Conservation (phyloP, 92 coral and sea anemone species). For the Parazoanthus darwini region DNA sequence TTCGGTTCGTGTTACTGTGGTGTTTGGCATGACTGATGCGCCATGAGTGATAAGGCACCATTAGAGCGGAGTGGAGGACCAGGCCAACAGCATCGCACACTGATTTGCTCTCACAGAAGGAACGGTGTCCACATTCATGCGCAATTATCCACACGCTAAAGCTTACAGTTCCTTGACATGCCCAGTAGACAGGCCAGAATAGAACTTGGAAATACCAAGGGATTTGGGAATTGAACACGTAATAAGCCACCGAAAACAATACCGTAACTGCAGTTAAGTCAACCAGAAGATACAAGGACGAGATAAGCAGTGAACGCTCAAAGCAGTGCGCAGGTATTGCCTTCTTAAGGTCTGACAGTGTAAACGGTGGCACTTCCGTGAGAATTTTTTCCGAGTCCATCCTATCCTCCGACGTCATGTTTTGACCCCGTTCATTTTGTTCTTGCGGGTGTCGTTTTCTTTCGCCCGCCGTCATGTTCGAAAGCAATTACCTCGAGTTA, state of each 20-base stretch:
- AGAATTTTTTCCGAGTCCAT: background rate
- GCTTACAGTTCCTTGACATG: slow-evolving; percentile 81
- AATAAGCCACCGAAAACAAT: slow-evolving; percentile 50
- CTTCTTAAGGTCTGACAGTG: slow-evolving; percentile 74
- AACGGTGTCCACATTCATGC: slow-evolving; percentile 90
- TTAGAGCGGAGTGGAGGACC: slow-evolving; percentile 67
- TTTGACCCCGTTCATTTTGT: slow-evolving; percentile 6
- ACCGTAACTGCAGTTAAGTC: slow-evolving; percentile 63
- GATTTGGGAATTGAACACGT: slow-evolving; percentile 62
- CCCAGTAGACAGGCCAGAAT: slow-evolving; percentile 92
- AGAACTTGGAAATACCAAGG: slow-evolving; percentile 65
- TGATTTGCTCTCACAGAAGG: slow-evolving; percentile 73
- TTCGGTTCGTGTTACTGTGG: slow-evolving; percentile 83
- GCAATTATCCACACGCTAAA: slow-evolving; percentile 88
- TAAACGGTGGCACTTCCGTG: slow-evolving; percentile 69
- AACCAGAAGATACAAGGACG: slow-evolving; percentile 58
- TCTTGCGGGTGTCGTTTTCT: slow-evolving; percentile 21
- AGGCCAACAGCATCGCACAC: slow-evolving; percentile 79
- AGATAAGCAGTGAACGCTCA: slow-evolving; percentile 70
- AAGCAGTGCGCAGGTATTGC: slow-evolving; percentile 88
- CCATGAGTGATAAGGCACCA: slow-evolving; percentile 90
- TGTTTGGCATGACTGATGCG: slow-evolving; percentile 76
- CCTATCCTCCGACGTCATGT: background rate
- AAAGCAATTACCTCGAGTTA: slow-evolving; percentile 2
- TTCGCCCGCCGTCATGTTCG: slow-evolving; percentile 13